phyloP scores from a whole-genome alignment of 2,888 invertebrate species.

The Clivina fossor region DNA sequence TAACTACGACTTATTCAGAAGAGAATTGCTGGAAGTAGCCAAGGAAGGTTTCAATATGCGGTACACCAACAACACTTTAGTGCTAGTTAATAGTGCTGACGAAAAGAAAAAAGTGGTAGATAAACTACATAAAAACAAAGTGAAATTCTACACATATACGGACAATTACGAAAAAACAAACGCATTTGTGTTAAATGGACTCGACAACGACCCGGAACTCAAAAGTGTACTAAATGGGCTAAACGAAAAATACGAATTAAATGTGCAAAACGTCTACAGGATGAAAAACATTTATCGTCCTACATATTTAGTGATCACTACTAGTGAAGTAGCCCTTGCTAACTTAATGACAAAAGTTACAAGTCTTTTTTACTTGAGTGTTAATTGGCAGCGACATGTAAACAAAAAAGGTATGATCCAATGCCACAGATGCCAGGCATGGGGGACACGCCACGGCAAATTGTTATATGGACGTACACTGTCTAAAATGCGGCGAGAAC shows the following conservation, averaged over 20 bases:
- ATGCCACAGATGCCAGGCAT: constrained; percentile 41
- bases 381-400: constrained; percentile 37
- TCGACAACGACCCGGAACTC: neutral
- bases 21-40: neutral
- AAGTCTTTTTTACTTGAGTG: neutral
- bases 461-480: constrained; percentile 38
- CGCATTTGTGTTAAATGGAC: neutral
- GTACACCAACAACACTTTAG: neutral
- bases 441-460: constrained; percentile 41
- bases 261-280: neutral
- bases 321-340: neutral
- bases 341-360: neutral
- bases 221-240: neutral
- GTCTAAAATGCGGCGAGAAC: constrained; percentile 38
- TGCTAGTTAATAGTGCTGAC: neutral
- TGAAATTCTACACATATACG: neutral
- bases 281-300: neutral
- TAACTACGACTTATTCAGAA: neutral
- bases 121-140: neutral
- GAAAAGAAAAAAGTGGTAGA: neutral
- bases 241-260: neutral
- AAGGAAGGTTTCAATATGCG: neutral
- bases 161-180: neutral
- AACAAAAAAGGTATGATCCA: constrained; percentile 38
- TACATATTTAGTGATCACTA: neutral